Evolutionary conservation across 1,140 invertebrate species (phyloP), one percentile per base, ranked within the genome.

Genomic region (Drosophila tani): DNA sequence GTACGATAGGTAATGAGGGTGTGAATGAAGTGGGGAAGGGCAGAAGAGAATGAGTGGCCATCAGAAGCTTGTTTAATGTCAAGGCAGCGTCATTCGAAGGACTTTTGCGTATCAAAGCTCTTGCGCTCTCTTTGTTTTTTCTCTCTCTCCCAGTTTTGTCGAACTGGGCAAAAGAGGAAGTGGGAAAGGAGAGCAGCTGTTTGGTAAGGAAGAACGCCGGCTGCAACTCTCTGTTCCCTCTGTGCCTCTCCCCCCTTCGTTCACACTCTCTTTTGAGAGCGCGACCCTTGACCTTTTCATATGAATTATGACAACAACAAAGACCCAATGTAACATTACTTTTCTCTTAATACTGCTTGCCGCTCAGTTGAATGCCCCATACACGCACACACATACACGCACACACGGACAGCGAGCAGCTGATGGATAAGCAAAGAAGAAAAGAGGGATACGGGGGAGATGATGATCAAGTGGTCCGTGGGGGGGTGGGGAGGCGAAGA

Each of bases 261-360:
- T 41, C 40, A 41, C 15, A 41, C 27, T 74, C 47, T 38, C 29
- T n/a, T 14, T 41, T 15, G 21, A n/a, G 38, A 73, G 62, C 55
- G 45, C 64, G 82, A 86, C 82, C 82, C 83, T 86, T 86, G 82
- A 86, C 82, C 82, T 86, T 87, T 87, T 87, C 35, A 65, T 64
- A 73, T 86, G 59, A 86, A 87, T 80, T 86, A 86, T 79, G 79
- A 81, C 69, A 84, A 67, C 65, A 73, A 78, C 55, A 77, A 47
- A 59, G 43, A n/a, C 14, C 81, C 57, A 81, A 84, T 83, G 63
- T 62, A 64, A 55, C 62, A 79, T 75, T 75, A 68, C 53, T 71
- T 51, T 63, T 49, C 71, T 58, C 76, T 63, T 29, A 64, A 57
- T 45, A 27, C 29, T 69, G 81, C 38, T 55, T 65, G 60, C 46